A percentile compares a stretch with the other conserved stretches of the same genome.
These are phyloP conservation scores for Hypanus sabinus DNA, from an alignment of 2,113 vertebrate species.

Conservation along the genomic window DNA sequence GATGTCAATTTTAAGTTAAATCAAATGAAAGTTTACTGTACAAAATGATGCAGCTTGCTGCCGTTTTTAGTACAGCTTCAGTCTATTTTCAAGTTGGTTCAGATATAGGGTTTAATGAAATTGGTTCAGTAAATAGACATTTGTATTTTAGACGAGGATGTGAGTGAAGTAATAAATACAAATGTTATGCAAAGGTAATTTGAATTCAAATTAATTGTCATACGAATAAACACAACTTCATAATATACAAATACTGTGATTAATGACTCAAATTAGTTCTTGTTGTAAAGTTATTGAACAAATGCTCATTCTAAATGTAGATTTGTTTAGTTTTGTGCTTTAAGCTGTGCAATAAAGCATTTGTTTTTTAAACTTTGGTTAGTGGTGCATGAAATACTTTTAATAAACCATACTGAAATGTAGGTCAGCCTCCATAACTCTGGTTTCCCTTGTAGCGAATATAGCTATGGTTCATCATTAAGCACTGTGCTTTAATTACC, in stretches of 20 bases:
- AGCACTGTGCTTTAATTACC: not conserved
- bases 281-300: not conserved
- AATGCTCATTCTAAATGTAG: not conserved
- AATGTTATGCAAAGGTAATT: not conserved
- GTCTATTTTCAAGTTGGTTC: not conserved
- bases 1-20: not conserved
- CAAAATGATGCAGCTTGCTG: not conserved
- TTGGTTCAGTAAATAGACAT: not conserved
- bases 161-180: not conserved
- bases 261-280: not conserved
- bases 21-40: not conserved
- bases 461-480: not conserved
- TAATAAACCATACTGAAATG: not conserved
- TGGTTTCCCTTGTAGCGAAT: not conserved
- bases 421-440: not conserved
- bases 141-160: not conserved
- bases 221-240: not conserved
- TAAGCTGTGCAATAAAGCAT: not conserved
- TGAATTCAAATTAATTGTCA: not conserved
- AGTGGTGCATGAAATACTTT: not conserved
- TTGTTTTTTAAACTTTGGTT: not conserved
- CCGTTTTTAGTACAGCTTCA: not conserved
- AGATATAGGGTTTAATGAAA: not conserved
- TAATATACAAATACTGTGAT: not conserved
- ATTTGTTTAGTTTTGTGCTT: slow-evolving; percentile 1